A percentile compares a stretch with the other conserved stretches of the same genome.
Evolutionary conservation across 2,113 vertebrate genomes (phyloP).

Genomic region (Xenopus borealis): DNA sequence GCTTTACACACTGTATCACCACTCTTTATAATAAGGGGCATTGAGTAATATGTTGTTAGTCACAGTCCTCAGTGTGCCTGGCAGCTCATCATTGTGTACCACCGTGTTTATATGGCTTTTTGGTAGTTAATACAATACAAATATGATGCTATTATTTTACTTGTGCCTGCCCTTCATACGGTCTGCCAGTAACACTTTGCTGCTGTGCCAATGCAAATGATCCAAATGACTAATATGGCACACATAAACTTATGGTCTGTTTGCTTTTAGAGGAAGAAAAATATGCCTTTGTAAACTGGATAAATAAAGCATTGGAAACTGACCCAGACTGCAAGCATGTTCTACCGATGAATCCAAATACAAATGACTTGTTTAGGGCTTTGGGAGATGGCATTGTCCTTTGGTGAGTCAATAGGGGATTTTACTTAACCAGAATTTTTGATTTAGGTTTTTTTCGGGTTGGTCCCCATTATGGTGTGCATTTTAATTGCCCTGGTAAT

Average conservation of each 20-base stretch:
- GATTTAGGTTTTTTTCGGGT: no score
- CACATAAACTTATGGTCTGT: neutral
- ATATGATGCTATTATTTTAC: neutral
- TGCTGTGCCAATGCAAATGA: neutral
- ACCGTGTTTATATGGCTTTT: neutral
- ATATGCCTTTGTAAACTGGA: slow-evolving; percentile 91
- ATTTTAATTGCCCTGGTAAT: no score
- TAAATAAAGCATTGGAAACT: slow-evolving; percentile 84
- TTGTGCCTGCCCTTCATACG: neutral
- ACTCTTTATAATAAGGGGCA: no score
- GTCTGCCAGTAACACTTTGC: neutral
- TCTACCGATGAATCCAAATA: slow-evolving; percentile 84
- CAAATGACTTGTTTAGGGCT: slow-evolving; percentile 80
- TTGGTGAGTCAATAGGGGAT: slow-evolving; percentile 72
- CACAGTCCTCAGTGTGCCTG: no score
- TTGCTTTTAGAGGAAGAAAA: slow-evolving; percentile 83
- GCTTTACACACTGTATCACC: no score
- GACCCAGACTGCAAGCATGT: slow-evolving; percentile 80
- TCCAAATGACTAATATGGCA: neutral
- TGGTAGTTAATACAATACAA: neutral
- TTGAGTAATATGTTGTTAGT: no score
- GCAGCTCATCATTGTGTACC: no score
- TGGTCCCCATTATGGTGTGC: no score
- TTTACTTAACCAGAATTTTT: no score
- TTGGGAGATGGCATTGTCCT: slow-evolving; percentile 84